phyloP scores from a whole-genome alignment of 2,113 vertebrate species.

The Xenopus laevis region DNA sequence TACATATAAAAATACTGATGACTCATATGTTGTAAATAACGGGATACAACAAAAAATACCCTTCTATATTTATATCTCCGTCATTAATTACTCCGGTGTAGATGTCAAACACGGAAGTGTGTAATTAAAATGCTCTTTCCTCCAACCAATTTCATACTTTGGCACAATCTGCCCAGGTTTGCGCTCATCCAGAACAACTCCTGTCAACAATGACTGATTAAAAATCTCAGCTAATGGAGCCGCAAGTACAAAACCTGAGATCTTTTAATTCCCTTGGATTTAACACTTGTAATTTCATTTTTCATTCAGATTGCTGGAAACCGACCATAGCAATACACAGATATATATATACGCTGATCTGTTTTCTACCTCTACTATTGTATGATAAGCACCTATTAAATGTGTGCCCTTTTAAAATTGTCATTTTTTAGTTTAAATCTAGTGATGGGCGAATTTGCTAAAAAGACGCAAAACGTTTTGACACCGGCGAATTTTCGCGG shows the following conservation, averaged over 20 bases:
- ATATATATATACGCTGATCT: too few species aligned
- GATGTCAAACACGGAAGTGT: background rate
- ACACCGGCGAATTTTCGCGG: too few species aligned
- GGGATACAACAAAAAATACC: background rate
- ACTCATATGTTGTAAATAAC: background rate
- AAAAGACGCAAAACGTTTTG: too few species aligned
- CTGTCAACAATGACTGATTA: conserved; percentile 2
- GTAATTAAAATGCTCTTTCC: background rate
- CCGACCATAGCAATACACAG: too few species aligned
- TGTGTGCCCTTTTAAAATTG: too few species aligned
- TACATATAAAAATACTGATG: background rate
- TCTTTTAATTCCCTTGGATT: background rate
- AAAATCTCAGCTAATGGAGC: background rate
- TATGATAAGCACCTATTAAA: too few species aligned
- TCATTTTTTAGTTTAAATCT: too few species aligned
- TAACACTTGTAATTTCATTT: background rate
- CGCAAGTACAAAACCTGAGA: background rate
- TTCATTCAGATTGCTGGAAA: too few species aligned
- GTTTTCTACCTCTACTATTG: too few species aligned
- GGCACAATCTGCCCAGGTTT: background rate
- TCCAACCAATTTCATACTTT: background rate
- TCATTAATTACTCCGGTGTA: background rate
- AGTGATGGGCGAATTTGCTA: too few species aligned
- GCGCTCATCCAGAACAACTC: background rate
- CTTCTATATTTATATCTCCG: background rate